Percentiles rank a stretch among this genome's conserved stretches.
These are phyloP conservation scores for Enteromius mattozi DNA, from an alignment of 2,797 vertebrate genomes.

Conservation along the genomic window DNA sequence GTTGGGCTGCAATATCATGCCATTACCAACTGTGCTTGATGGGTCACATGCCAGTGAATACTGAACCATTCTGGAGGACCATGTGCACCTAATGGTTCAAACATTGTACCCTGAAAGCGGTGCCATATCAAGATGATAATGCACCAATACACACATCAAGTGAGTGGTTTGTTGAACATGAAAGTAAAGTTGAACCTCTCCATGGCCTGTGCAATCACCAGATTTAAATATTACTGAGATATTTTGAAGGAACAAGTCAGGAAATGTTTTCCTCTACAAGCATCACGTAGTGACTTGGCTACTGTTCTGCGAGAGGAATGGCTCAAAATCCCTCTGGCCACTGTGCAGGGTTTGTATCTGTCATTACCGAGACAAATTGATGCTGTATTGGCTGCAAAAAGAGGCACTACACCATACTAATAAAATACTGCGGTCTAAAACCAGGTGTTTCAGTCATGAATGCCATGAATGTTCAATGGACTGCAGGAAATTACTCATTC, in stretches of 20 bases:
- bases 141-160: background rate
- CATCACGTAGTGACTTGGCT: background rate
- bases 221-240: background rate
- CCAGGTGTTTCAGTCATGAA: background rate
- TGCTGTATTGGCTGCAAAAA: background rate
- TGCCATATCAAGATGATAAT: background rate
- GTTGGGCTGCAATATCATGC: background rate
- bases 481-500: background rate
- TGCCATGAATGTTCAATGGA: background rate
- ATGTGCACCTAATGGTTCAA: background rate
- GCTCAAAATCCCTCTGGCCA: background rate
- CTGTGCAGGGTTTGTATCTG: background rate
- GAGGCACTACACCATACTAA: background rate
- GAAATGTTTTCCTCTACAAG: background rate
- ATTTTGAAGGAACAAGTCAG: background rate
- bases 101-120: background rate
- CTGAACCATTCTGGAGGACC: background rate
- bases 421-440: background rate
- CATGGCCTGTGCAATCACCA: background rate
- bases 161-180: background rate
- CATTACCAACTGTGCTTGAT: background rate
- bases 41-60: slow-evolving; percentile 60
- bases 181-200: background rate
- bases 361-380: background rate
- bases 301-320: background rate